Percentiles rank a stretch among this genome's conserved stretches.
Conservation (phyloP, 2,797 vertebrate genomes). For the Propithecus perrieri region DNA sequence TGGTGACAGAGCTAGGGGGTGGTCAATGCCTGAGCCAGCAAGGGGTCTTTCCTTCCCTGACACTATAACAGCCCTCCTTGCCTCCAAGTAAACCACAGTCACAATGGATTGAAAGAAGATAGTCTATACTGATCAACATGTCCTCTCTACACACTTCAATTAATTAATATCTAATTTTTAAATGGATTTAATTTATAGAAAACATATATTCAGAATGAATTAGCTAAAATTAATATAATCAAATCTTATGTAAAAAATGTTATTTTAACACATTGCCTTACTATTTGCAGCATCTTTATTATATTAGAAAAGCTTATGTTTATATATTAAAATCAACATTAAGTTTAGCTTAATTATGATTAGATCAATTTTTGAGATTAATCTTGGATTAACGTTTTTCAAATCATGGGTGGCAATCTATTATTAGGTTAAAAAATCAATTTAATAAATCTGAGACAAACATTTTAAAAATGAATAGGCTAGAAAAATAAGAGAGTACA, state of each 20-base stretch:
- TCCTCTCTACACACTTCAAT: neutral
- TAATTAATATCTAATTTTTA: neutral
- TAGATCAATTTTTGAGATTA: neutral
- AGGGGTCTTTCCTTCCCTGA: neutral
- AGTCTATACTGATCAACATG: neutral
- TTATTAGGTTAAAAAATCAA: slow-evolving; percentile 20
- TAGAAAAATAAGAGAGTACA: neutral
- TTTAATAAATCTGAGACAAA: neutral
- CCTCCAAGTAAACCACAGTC: neutral
- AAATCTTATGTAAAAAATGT: neutral
- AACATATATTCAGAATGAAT: neutral
- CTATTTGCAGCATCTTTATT: slow-evolving; percentile 9
- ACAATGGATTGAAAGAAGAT: neutral
- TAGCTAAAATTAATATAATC: neutral
- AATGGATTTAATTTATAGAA: neutral
- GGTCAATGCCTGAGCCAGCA: neutral
- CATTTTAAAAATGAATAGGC: neutral
- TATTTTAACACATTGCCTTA: neutral
- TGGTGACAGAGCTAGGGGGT: neutral
- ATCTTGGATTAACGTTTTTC: neutral
- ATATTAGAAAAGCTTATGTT: neutral
- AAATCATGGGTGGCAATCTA: neutral
- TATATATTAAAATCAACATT: neutral
- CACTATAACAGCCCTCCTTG: neutral
- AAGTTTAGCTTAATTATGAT: neutral